Percentiles rank a stretch among this genome's conserved stretches.
These are phyloP conservation scores for Oreotragus oreotragus DNA, from an alignment of 2,113 vertebrate species.

Conservation along the genomic window DNA sequence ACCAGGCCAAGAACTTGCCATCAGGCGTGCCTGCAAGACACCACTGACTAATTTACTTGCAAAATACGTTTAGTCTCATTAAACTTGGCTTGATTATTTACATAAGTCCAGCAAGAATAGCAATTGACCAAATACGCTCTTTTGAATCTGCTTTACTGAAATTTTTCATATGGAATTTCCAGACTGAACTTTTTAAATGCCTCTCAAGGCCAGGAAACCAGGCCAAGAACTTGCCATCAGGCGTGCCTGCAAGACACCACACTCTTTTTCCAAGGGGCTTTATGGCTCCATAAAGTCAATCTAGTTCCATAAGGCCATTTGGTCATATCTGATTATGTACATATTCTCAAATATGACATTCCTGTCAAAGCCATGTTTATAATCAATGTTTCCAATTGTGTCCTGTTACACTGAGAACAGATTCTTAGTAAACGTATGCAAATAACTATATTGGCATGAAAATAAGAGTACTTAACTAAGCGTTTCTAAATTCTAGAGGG, in stretches of 20 bases:
- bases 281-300: not conserved
- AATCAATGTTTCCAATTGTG: not conserved
- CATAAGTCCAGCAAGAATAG: not conserved
- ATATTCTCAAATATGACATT: not conserved
- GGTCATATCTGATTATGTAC: not conserved
- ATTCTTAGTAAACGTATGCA: not conserved
- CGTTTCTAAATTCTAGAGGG: not conserved
- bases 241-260: not conserved
- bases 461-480: not conserved
- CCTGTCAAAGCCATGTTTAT: not conserved
- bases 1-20: too few species aligned
- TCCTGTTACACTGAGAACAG: not conserved
- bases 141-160: not conserved
- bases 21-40: too few species aligned
- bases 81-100: not conserved
- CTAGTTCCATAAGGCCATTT: not conserved
- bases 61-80: not conserved
- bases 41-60: not conserved
- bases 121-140: not conserved
- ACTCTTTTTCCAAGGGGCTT: not conserved
- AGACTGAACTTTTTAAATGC: not conserved
- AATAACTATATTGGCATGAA: not conserved
- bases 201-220: not conserved
- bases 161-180: not conserved
- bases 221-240: not conserved